Base-by-base conservation (phyloP, 2,113 vertebrate genomes). In the Phalacrocorax carbo region DNA sequence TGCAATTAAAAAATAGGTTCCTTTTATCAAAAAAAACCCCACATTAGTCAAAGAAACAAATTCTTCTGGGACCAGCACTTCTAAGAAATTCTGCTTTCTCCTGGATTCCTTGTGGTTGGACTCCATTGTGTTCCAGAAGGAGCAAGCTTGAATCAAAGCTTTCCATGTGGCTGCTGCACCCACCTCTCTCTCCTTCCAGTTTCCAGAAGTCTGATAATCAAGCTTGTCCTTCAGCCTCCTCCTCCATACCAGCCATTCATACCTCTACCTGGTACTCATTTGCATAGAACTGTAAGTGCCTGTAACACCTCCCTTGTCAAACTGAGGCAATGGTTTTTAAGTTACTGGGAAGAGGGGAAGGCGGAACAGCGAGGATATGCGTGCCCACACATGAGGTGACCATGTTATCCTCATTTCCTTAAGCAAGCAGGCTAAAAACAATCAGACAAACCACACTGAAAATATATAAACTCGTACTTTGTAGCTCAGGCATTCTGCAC, bases 351-450 rank as follows among this genome's bases (percentile, higher is more conserved):
- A 91, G 7, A 40, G 58, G 9, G 52, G 12, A 75, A 71, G 29
- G 61, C 20, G 51, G 46, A 77, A 19, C 55, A 69, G 25, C 0
- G 0, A 69, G 36, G 1, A 0, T 2, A 0, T 3, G 16, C 15
- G 34, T 18, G 7, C 4, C 51, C 65, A 51, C 65, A 42, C 6
- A 57, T 13, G 64, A 9, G 34, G 13, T 15, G 40, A 48, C 16
- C 16, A 2, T 1, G 10, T 77, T 61, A 36, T 22, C 49, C 22
- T 54, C 34, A 13, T 25, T 36, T 80, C 78, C 61, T 60, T 42
- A n/a, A 27, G 49, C n/a, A 75, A 75, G 44, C n/a, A 38, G 49
- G 9, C 16, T 83, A 75, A 64, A 79, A 60, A 21, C 3, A 6
- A 66, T 32, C 51, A 84, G 54, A 62, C 30, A 70, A 88, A 80